These are phyloP conservation scores for Wiebesia pumilae DNA, from an alignment of 1,140 invertebrate genomes.

Conservation along the genomic window DNA sequence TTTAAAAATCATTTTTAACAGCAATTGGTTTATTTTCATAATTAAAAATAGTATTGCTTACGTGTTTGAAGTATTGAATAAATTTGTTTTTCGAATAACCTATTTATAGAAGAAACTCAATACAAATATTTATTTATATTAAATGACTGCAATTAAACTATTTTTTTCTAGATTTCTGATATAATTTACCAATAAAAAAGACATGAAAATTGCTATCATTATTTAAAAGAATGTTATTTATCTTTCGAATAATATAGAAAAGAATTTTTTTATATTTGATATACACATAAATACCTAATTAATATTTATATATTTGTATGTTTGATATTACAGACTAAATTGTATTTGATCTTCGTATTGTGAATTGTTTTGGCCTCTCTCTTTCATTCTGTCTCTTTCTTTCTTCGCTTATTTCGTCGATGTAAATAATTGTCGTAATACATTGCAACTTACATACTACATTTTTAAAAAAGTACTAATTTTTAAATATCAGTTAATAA, in stretches of 20 bases:
- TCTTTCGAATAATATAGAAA: not conserved
- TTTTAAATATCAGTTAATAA: slow-evolving; percentile 16
- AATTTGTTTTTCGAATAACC: slow-evolving; percentile 33
- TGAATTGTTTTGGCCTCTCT: not conserved
- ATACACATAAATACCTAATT: not conserved
- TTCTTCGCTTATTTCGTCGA: not conserved
- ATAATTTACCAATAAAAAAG: not conserved
- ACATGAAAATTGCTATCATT: not conserved
- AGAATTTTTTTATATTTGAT: not conserved
- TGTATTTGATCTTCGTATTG: not conserved
- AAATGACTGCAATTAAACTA: slow-evolving; percentile 60
- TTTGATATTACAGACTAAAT: not conserved
- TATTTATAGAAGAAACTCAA: slow-evolving; percentile 62
- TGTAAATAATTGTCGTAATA: slow-evolving; percentile 35
- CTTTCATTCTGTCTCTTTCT: not conserved
- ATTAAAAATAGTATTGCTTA: slow-evolving; percentile 7
- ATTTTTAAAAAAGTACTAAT: slow-evolving; percentile 42
- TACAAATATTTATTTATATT: slow-evolving; percentile 59
- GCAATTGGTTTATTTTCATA: slow-evolving; percentile 26
- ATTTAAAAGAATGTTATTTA: not conserved
- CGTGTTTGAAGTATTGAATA: not conserved
- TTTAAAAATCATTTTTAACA: too few species aligned
- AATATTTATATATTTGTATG: not conserved
- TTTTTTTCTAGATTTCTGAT: not conserved
- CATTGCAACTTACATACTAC: not conserved